Conservation (phyloP, 2,113 vertebrate genomes). For the Danio rerio region DNA sequence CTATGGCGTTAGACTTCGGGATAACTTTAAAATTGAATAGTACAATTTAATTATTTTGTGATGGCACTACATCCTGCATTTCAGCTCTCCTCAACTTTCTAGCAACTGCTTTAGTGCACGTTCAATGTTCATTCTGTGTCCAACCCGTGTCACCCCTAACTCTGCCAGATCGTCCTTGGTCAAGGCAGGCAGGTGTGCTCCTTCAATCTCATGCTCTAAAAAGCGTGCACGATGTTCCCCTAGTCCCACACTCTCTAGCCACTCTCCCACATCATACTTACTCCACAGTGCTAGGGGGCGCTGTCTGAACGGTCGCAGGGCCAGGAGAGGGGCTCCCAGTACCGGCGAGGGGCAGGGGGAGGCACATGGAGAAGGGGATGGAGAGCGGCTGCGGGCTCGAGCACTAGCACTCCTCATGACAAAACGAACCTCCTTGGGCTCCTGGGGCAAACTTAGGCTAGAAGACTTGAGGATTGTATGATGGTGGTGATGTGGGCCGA, state of each 20-base stretch:
- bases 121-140: conserved; percentile 98
- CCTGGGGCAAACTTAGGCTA: conserved; percentile 95
- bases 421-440: conserved; percentile 97
- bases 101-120: conserved; percentile 92
- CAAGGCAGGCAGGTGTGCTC: conserved; percentile 92
- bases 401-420: conserved; percentile 95
- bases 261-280: conserved; percentile 97
- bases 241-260: conserved; percentile 96
- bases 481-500: conserved; percentile 60
- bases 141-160: conserved; percentile 96
- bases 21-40: background rate
- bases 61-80: conserved; percentile 40
- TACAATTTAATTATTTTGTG: background rate
- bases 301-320: conserved; percentile 92
- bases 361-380: conserved; percentile 87
- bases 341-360: conserved; percentile 86
- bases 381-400: conserved; percentile 91
- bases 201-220: conserved; percentile 97
- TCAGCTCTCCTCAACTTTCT: conserved; percentile 84
- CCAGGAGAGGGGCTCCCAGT: conserved; percentile 81
- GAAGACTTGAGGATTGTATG: conserved; percentile 97
- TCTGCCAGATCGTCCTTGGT: conserved; percentile 98
- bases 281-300: conserved; percentile 95
- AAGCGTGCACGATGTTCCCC: conserved; percentile 97
- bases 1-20: background rate